phyloP scores from a whole-genome alignment of 2,888 invertebrate genomes.

The Drosophila subquinaria region DNA sequence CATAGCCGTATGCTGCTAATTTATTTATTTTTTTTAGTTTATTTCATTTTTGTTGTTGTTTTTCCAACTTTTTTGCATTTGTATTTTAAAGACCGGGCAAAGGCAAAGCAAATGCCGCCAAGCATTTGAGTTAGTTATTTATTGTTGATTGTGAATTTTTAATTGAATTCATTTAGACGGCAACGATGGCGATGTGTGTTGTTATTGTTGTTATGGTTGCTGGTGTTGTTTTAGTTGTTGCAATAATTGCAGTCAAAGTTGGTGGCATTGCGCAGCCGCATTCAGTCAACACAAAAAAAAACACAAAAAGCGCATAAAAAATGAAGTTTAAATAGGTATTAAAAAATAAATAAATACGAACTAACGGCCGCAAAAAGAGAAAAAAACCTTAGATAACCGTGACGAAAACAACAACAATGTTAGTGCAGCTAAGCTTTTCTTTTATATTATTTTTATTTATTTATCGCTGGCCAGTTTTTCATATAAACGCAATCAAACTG shows the following conservation, averaged over 20 bases:
- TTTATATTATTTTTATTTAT: conserved; percentile 41
- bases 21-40: conserved; percentile 28
- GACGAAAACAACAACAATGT: conserved; percentile 59
- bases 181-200: conserved; percentile 33
- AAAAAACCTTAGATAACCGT: conserved; percentile 63
- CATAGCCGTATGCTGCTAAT: conserved; percentile 31
- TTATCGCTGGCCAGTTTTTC: conserved; percentile 55
- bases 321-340: conserved; percentile 17
- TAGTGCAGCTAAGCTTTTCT: conserved; percentile 44
- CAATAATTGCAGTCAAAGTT: conserved; percentile 42
- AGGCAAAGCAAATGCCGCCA: conserved; percentile 60
- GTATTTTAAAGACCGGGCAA: conserved; percentile 44
- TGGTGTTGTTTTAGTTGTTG: conserved; percentile 25
- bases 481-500: conserved; percentile 69
- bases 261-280: conserved; percentile 43
- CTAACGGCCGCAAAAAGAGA: conserved; percentile 21
- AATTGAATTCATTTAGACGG: conserved; percentile 70
- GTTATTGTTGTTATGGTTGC: conserved; percentile 19
- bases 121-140: conserved; percentile 61
- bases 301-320: conserved; percentile 21
- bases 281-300: conserved; percentile 7
- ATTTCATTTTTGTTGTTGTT: conserved; percentile 13
- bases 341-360: conserved; percentile 23
- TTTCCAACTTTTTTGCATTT: conserved; percentile 42
- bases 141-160: conserved; percentile 73